Conservation (phyloP, 1,140 invertebrate species). For the Ceratina australensis region DNA sequence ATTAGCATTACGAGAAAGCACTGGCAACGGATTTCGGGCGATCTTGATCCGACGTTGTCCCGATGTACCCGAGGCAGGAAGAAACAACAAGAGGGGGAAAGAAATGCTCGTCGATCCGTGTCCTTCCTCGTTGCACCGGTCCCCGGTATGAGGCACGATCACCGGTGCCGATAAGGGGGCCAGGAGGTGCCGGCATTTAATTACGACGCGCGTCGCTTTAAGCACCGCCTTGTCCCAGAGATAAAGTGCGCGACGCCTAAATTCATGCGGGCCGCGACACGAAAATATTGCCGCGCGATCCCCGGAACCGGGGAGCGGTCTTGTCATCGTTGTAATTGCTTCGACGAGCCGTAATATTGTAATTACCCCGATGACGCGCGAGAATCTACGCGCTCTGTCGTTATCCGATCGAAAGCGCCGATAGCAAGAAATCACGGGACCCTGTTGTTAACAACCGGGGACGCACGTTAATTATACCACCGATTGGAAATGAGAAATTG, state of each 20-base stretch:
- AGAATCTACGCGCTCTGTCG: neutral
- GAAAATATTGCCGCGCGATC: constrained; percentile 32
- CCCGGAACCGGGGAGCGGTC: neutral
- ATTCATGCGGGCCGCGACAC: constrained; percentile 49
- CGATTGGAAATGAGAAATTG: neutral
- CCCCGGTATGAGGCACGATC: constrained; percentile 39
- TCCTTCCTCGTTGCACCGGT: constrained; percentile 29
- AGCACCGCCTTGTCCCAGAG: constrained; percentile 45
- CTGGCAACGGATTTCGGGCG: neutral
- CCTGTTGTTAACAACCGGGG: too few relatives aligned
- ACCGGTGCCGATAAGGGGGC: constrained; percentile 48
- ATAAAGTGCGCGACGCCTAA: constrained; percentile 50
- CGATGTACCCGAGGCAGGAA: neutral
- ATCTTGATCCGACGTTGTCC: constrained; percentile 14
- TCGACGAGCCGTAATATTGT: neutral
- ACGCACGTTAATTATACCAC: neutral
- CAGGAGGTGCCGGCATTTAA: constrained; percentile 62
- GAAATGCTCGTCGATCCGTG: constrained; percentile 40
- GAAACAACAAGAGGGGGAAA: constrained; percentile 7
- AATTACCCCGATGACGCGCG: neutral
- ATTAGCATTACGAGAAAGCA: neutral
- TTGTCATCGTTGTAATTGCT: too few relatives aligned
- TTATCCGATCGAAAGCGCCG: constrained; percentile 5
- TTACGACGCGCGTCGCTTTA: constrained; percentile 55
- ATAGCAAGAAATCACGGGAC: neutral